Base-by-base conservation (phyloP, 1,140 invertebrate genomes). In the Drosophila murphyi region DNA sequence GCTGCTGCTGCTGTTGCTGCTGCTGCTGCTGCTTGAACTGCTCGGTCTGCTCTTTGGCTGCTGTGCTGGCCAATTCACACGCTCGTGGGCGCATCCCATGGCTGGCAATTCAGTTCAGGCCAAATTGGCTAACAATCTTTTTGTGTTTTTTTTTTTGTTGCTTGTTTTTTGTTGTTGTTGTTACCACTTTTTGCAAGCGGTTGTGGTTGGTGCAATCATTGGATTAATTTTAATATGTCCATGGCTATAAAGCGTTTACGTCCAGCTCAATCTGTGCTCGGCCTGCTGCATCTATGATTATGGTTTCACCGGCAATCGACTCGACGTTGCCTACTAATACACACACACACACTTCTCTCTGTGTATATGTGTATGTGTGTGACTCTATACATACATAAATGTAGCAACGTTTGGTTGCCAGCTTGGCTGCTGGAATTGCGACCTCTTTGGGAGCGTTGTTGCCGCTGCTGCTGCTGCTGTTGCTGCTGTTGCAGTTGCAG, bases 191-290 rank as follows among this genome's bases (percentile, higher is more conserved):
- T 64, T 67, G 69, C 72, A 80, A 85, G 82, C 76, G 81, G 74
- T 72, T 10, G 54, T 35, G 47, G 35, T 72, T 61, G 80, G 61
- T 85, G 85, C 85, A 88, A 89, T 88, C 85, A 88, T 88, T 88
- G 85, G 85, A 89, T 89, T 89, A 85, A 89, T 89, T 89, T 89
- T 89, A 89, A 89, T 89, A 89, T 89, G 81, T 89, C 86, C 85
- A 90, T 83, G 80, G 64, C 75, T 78, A 77, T 80, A 79, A 79
- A 76, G 73, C 61, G 69, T 60, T 76, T 55, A 86, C 81, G 59
- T 80, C 62, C 72, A 80, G 65, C 78, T 89, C 82, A 81, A 88
- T 86, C 83, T 69, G 69, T 67, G 76, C 85, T 64, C 59, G 41
- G 54, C 65, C 68, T 55, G 76, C 82, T 73, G 85, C 80, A 88